phyloP scores from a whole-genome alignment of 2,113 vertebrate genomes.

The Solenodon paradoxus region DNA sequence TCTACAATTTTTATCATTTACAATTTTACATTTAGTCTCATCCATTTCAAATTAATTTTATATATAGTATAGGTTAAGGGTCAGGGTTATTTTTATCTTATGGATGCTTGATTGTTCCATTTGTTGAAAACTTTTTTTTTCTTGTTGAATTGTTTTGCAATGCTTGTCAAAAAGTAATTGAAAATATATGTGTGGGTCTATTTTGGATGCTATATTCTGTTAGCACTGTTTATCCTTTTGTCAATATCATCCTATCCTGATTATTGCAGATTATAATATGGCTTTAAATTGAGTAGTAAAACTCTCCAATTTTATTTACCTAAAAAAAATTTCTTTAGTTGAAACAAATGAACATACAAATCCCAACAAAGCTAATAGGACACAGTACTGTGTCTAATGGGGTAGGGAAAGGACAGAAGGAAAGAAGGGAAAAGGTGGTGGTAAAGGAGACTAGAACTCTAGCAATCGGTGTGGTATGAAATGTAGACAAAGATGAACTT shows the following conservation, averaged over 20 bases:
- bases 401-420: too few species aligned
- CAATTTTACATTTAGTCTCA: not conserved
- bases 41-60: not conserved
- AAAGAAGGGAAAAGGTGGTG: too few species aligned
- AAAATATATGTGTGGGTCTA: not conserved
- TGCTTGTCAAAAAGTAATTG: not conserved
- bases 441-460: too few species aligned
- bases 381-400: too few species aligned
- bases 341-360: too few species aligned
- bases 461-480: too few species aligned
- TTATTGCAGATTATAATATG: not conserved
- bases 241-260: not conserved
- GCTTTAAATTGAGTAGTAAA: not conserved
- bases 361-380: too few species aligned
- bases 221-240: not conserved
- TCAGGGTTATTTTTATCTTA: not conserved
- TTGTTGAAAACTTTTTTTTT: not conserved
- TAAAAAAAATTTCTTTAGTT: not conserved
- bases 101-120: not conserved
- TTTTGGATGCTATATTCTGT: not conserved
- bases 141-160: not conserved
- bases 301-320: not conserved
- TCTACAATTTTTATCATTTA: not conserved
- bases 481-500: too few species aligned
- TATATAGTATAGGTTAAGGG: not conserved